Conservation (phyloP, 35 echinoderm and acorn worm species). For the Ptychodera flava region DNA sequence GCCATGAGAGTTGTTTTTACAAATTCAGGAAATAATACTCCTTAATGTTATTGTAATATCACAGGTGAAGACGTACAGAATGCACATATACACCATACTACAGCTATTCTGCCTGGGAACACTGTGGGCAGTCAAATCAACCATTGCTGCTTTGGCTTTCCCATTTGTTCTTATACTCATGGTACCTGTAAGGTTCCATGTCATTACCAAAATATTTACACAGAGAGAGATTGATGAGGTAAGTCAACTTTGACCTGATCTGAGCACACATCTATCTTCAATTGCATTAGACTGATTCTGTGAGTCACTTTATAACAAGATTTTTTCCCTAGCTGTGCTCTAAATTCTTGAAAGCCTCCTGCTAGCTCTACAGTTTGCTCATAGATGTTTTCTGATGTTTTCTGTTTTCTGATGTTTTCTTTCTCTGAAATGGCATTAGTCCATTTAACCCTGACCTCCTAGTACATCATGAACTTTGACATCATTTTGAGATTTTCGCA, state of each 20-base stretch:
- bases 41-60: no score
- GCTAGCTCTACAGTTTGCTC: neutral
- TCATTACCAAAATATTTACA: conserved; percentile 60
- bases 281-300: no score
- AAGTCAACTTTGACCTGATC: no score
- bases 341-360: neutral
- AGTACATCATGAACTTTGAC: no score
- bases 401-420: neutral
- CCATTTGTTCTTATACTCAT: conserved; percentile 80
- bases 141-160: conserved; percentile 66
- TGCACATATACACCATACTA: conserved; percentile 64
- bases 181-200: conserved; percentile 44
- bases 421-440: no score
- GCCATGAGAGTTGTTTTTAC: no score
- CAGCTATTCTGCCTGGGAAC: conserved; percentile 50
- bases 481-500: no score
- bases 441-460: no score
- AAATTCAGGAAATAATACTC: no score
- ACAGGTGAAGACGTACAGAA: conserved; percentile 55
- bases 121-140: conserved; percentile 46
- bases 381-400: neutral
- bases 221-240: conserved; percentile 72
- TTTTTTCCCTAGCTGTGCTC: neutral
- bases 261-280: no score
- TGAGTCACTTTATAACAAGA: neutral